These are phyloP conservation scores for Cephus cinctus DNA, from an alignment of 1,140 invertebrate species.

Conservation along the genomic window DNA sequence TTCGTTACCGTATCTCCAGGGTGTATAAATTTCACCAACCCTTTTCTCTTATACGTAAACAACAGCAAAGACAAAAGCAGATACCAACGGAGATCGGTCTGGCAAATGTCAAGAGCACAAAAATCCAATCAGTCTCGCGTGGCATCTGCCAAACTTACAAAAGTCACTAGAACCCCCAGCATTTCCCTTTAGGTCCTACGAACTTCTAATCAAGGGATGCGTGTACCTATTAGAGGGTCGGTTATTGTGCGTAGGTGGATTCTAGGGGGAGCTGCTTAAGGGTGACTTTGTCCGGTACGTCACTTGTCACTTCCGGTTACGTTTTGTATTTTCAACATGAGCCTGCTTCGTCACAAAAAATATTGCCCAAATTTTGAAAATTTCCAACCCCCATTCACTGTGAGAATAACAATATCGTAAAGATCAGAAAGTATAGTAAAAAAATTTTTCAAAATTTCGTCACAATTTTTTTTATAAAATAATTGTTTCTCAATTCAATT, in stretches of 20 bases:
- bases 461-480: too few species aligned
- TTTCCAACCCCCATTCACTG: too few species aligned
- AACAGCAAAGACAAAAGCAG: background rate
- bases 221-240: constrained; percentile 49
- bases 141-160: constrained; percentile 16
- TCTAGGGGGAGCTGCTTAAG: constrained; percentile 12
- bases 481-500: too few species aligned
- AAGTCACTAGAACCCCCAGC: constrained; percentile 17
- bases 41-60: background rate
- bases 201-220: constrained; percentile 51
- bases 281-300: constrained; percentile 35
- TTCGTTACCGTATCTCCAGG: too few species aligned
- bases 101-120: background rate
- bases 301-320: constrained; percentile 49
- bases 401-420: too few species aligned
- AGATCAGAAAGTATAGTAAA: too few species aligned
- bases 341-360: too few species aligned
- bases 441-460: too few species aligned
- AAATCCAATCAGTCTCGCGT: too few species aligned
- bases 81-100: background rate
- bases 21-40: too few species aligned
- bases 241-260: constrained; percentile 52
- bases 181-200: too few species aligned
- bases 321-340: constrained; percentile 35
- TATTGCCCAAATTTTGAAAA: too few species aligned